Evolutionary conservation across 2,113 vertebrate species (phyloP).

Genomic region (Kryptolebias marmoratus): DNA sequence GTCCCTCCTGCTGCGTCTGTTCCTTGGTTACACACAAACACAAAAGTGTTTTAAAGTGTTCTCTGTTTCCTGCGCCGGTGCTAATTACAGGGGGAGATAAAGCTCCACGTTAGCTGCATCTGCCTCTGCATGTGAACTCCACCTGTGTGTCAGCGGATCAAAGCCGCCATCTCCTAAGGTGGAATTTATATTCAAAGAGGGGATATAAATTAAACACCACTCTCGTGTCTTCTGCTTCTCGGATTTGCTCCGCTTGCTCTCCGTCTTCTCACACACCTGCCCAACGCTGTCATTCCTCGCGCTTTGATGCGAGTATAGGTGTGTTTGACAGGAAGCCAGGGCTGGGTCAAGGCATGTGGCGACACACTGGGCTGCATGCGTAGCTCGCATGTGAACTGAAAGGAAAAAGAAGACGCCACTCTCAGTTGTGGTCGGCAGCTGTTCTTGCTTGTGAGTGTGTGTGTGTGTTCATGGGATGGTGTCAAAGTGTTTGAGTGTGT

Average conservation of each 20-base stretch:
- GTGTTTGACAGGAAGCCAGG: slow-evolving; percentile 73
- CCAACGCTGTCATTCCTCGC: slow-evolving; percentile 63
- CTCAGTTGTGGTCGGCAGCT: slow-evolving; percentile 33
- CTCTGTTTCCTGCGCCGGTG: slow-evolving; percentile 48
- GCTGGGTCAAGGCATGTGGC: slow-evolving; percentile 64
- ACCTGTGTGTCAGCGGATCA: slow-evolving; percentile 75
- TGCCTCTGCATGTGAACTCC: slow-evolving; percentile 63
- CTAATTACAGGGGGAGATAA: slow-evolving; percentile 76
- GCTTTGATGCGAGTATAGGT: slow-evolving; percentile 67
- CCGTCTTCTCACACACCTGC: slow-evolving; percentile 63
- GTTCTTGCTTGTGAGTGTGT: slow-evolving; percentile 36
- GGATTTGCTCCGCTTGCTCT: slow-evolving; percentile 22
- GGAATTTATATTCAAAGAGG: slow-evolving; percentile 74
- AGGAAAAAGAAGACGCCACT: slow-evolving; percentile 6
- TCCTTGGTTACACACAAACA: slow-evolving; percentile 27
- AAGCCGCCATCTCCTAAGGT: slow-evolving; percentile 60
- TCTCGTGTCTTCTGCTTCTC: slow-evolving; percentile 62
- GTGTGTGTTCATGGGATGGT: slow-evolving; percentile 22
- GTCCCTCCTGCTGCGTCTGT: slow-evolving; percentile 21
- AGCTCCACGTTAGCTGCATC: slow-evolving; percentile 53
- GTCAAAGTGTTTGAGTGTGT: slow-evolving; percentile 50
- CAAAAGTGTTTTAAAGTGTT: slow-evolving; percentile 20
- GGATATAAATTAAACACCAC: slow-evolving; percentile 70
- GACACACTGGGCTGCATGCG: slow-evolving; percentile 41
- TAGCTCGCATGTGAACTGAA: slow-evolving; percentile 25